Evolutionary conservation across 92 coral and sea anemone genomes (phyloP).

Genomic region (Desmophyllum pertusum): DNA sequence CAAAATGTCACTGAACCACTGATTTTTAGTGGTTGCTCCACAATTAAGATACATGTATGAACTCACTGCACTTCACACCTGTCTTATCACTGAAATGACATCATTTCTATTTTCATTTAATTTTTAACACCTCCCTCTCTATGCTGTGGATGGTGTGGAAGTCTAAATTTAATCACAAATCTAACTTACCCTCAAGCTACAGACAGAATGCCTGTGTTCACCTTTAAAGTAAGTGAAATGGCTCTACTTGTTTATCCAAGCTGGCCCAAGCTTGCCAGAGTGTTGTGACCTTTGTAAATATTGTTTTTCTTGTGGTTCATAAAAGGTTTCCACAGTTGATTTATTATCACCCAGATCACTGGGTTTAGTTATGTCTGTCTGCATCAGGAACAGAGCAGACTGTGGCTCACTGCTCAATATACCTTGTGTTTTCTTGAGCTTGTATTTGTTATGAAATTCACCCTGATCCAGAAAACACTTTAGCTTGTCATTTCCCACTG

Average conservation of each 20-base stretch:
- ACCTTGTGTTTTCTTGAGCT: background rate
- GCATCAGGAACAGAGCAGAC: background rate
- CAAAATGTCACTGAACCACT: constrained; percentile 21
- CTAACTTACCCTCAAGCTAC: constrained; percentile 12
- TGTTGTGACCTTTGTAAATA: constrained; percentile 31
- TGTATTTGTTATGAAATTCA: constrained; percentile 27
- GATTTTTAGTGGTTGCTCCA: constrained; percentile 20
- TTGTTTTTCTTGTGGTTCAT: constrained; percentile 38
- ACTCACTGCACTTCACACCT: constrained; percentile 55
- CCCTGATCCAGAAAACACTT: constrained; percentile 14
- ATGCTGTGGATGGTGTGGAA: constrained; percentile 5
- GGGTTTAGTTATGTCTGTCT: constrained; percentile 18
- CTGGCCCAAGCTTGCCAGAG: background rate
- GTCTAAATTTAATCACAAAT: constrained; percentile 16
- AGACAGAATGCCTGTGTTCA: constrained; percentile 71
- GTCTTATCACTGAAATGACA: constrained; percentile 31
- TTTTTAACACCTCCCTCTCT: constrained; percentile 38
- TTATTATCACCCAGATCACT: background rate
- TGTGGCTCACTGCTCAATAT: background rate
- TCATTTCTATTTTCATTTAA: constrained; percentile 46
- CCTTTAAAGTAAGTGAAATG: constrained; percentile 70
- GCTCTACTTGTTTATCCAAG: background rate
- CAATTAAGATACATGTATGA: constrained; percentile 33
- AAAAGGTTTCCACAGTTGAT: constrained; percentile 38
- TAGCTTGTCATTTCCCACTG: constrained; percentile 21